Evolutionary conservation across 2,113 vertebrate species (phyloP).

Genomic region (Holacanthus passer): DNA sequence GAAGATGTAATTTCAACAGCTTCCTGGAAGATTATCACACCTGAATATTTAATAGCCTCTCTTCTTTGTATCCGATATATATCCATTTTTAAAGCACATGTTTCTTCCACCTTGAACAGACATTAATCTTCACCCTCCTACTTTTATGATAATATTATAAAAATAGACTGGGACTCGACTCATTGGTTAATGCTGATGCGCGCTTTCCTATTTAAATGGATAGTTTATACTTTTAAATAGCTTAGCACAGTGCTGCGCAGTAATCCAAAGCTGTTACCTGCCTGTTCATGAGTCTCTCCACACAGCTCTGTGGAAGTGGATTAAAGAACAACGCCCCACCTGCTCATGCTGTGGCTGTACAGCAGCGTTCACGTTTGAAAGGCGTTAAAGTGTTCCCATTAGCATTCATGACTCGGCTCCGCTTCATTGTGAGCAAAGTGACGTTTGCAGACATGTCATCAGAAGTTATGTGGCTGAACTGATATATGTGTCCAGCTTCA

Average conservation of each 20-base stretch:
- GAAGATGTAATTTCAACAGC: slow-evolving; percentile 73
- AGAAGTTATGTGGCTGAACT: slow-evolving; percentile 1
- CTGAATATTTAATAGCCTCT: slow-evolving; percentile 66
- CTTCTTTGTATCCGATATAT: slow-evolving; percentile 54
- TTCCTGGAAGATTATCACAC: slow-evolving; percentile 72
- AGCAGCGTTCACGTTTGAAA: slow-evolving; percentile 23
- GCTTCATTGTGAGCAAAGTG: not conserved
- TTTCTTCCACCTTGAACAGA: slow-evolving; percentile 55
- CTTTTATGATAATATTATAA: slow-evolving; percentile 53
- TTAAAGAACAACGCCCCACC: slow-evolving; percentile 24
- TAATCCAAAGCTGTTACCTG: slow-evolving; percentile 51
- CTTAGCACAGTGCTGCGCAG: not conserved
- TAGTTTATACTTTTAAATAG: slow-evolving; percentile 42
- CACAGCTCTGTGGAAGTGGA: slow-evolving; percentile 37
- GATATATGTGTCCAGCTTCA: slow-evolving; percentile 42
- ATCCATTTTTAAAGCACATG: slow-evolving; percentile 60
- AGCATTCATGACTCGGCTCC: slow-evolving; percentile 15
- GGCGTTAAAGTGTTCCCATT: not conserved
- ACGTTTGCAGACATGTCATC: slow-evolving; percentile 12
- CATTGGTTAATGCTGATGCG: slow-evolving; percentile 41
- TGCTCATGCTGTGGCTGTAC: slow-evolving; percentile 12
- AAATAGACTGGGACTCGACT: slow-evolving; percentile 50
- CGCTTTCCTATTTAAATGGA: slow-evolving; percentile 25
- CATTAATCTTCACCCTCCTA: slow-evolving; percentile 55
- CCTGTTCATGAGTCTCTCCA: slow-evolving; percentile 34